A percentile compares a stretch with the other conserved stretches of the same genome.
Evolutionary conservation across 2,113 vertebrate genomes (phyloP).

Genomic region (Solea senegalensis): DNA sequence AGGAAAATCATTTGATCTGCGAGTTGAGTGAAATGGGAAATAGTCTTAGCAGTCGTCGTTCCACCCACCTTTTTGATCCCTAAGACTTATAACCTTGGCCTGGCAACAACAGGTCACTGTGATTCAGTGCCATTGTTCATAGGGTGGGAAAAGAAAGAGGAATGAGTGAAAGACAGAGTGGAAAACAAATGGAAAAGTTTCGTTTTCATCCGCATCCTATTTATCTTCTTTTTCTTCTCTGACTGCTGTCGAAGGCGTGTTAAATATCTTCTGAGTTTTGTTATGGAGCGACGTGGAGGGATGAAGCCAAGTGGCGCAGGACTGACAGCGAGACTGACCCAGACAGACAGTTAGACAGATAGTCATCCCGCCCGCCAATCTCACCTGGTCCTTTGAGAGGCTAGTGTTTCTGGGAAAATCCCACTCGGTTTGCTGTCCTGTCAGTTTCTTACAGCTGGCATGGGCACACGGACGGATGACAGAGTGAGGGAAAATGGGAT

Average conservation of each 20-base stretch:
- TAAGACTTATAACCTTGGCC: slow-evolving; percentile 8
- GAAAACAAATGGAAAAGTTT: slow-evolving; percentile 57
- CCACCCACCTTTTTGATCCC: slow-evolving; percentile 39
- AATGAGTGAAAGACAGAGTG: slow-evolving; percentile 31
- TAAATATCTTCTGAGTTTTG: slow-evolving; percentile 45
- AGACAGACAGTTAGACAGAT: slow-evolving; percentile 70
- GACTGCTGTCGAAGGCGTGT: slow-evolving; percentile 36
- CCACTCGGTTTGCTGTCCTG: slow-evolving; percentile 59
- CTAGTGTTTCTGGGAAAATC: slow-evolving; percentile 77
- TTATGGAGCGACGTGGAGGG: slow-evolving; percentile 13
- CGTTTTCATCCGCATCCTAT: slow-evolving; percentile 49
- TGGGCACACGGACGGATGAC: slow-evolving; percentile 36
- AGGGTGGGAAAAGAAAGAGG: slow-evolving; percentile 54
- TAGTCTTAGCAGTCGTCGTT: slow-evolving; percentile 18
- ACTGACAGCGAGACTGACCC: slow-evolving; percentile 60
- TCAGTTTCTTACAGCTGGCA: slow-evolving; percentile 64
- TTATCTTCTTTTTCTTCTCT: slow-evolving; percentile 51
- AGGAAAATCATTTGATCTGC: slow-evolving; percentile 32
- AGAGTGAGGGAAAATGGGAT: slow-evolving; percentile 49
- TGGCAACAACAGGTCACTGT: slow-evolving; percentile 47
- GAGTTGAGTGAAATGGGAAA: slow-evolving; percentile 31
- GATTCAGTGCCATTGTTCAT: slow-evolving; percentile 64
- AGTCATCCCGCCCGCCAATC: slow-evolving; percentile 60
- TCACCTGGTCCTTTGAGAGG: slow-evolving; percentile 71
- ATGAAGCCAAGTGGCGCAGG: slow-evolving; percentile 45